Base-by-base conservation (phyloP, 1,140 invertebrate species). In the Copidosoma floridanum region DNA sequence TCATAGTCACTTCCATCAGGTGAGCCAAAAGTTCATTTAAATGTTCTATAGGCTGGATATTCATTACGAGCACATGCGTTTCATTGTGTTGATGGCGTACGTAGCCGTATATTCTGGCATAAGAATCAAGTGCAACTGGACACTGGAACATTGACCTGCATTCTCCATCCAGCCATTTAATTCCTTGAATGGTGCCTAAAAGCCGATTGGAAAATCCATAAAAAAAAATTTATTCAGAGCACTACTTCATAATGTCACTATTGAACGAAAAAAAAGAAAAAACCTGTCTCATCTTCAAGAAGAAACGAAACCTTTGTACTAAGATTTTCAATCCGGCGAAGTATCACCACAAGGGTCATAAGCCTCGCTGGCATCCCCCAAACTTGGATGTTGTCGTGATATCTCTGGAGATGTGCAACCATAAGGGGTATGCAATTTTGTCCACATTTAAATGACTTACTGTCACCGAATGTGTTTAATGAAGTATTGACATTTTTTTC, bases 241-340 rank as follows among this genome's bases (percentile, higher is more conserved):
- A n/a, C n/a, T n/a, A n/a, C n/a, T n/a, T n/a, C n/a, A n/a, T 47
- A 47, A 47, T 24, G 21, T 3, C 23, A 47, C n/a, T n/a, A n/a
- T n/a, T n/a, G 20, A 23, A 24, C 2, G 3, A 14, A 29, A 2
- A 50, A 23, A 16, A 51, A 32, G 58, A 12, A 23, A 2, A 46
- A 56, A 78, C 77, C 76, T 58, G 77, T 77, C 23, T 79, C 68
- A 65, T 79, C 77, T 40, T 74, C 60, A 14, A 79, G 43, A 0
- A 67, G 62, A 21, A 71, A 78, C 6, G 72, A 65, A 7, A 78
- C 61, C 64, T 75, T 76, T 8, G 74, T 77, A 1, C 72, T 71
- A 1, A 63, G 67, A n/a, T 64, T 65, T 41, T 75, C 69, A 0
- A 78, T 56, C 1, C 69, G 64, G 27, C 46, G 60, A 12, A 77